Evolutionary conservation across 2,888 invertebrate genomes (phyloP), one percentile per base, ranked within the genome.

Genomic region (Harmothoe impar): DNA sequence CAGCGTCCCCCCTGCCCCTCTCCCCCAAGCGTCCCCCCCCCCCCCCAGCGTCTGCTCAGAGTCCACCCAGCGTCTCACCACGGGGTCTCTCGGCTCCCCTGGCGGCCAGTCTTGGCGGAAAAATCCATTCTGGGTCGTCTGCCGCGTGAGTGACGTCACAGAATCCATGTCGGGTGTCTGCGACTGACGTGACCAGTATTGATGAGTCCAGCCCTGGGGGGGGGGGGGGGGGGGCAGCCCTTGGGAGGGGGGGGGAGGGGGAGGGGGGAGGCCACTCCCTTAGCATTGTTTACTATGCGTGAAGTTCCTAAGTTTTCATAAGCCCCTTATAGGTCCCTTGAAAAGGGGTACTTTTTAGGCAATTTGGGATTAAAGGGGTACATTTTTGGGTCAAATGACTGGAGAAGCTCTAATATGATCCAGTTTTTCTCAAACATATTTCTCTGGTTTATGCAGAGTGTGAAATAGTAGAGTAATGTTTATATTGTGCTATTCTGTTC

Each of bases 161-260:
- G 20, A 62, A 62, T 62, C 62, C 7, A 62, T 62, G 62, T 62
- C 20, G 62, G 62, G 62, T 62, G 62, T 62, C 62, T 62, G 62
- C 1, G 20, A n/a, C 62, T 62, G 62, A 62, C 62, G 62, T 62
- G 62, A 62, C 7, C 62, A 62, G 62, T 62, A 62, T 62, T 62
- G 62, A 62, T 15, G 62, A n/a, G 0, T 5, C 20, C 3, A 20
- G n/a, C 20, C 20, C 20, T 12, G 62, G 12, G 12, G 12, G 62
- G 3, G 62, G 62, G 62, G n/a, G n/a, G 1, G n/a, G 62, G n/a
- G 62, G 62, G 7, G 20, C 7, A 62, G 62, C 7, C 12, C 0
- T 1, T 62, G 62, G 20, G 62, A 62, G 20, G 62, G 7, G 62
- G 3, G 20, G 3, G 62, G 62, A 62, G 62, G 62, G 20, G 62